phyloP scores from a whole-genome alignment of 2,888 invertebrate species.

The Brachyptera putata region DNA sequence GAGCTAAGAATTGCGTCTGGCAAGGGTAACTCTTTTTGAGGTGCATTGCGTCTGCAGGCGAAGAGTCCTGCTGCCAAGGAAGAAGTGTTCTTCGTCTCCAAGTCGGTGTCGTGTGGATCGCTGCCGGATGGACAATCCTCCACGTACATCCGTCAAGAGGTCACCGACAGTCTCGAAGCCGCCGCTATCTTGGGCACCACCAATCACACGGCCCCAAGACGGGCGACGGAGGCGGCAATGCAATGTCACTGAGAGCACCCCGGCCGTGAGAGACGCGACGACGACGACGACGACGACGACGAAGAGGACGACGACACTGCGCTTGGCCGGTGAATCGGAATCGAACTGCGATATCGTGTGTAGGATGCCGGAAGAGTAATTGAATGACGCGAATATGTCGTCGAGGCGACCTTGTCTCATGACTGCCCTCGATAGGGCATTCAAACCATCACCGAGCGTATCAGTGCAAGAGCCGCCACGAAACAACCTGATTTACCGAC shows the following conservation, averaged over 20 bases:
- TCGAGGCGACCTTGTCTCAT: slow-evolving; percentile 21
- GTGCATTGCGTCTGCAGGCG: slow-evolving; percentile 30
- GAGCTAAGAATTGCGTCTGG: slow-evolving; percentile 28
- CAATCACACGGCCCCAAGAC: slow-evolving; percentile 37
- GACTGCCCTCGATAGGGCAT: slow-evolving; percentile 29
- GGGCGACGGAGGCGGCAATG: slow-evolving; percentile 1
- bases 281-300: neutral
- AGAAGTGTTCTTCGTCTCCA: too few species aligned
- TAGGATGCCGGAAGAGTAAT: neutral
- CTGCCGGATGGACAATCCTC: slow-evolving; percentile 45
- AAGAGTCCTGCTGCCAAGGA: neutral
- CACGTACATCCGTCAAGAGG: slow-evolving; percentile 38
- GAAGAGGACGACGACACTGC: neutral
- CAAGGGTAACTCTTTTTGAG: slow-evolving; percentile 24
- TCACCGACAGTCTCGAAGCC: slow-evolving; percentile 48
- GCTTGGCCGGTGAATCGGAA: too few species aligned
- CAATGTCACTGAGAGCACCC: too few species aligned
- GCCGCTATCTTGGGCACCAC: slow-evolving; percentile 41
- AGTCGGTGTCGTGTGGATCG: too few species aligned
- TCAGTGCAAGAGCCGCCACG: too few species aligned
- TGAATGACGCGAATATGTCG: neutral
- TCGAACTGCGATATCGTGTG: neutral
- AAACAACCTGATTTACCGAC: too few species aligned
- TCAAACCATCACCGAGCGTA: neutral
- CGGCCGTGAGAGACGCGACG: too few species aligned